phyloP scores from a whole-genome alignment of 2,888 invertebrate genomes.

The Brenthis daphne region DNA sequence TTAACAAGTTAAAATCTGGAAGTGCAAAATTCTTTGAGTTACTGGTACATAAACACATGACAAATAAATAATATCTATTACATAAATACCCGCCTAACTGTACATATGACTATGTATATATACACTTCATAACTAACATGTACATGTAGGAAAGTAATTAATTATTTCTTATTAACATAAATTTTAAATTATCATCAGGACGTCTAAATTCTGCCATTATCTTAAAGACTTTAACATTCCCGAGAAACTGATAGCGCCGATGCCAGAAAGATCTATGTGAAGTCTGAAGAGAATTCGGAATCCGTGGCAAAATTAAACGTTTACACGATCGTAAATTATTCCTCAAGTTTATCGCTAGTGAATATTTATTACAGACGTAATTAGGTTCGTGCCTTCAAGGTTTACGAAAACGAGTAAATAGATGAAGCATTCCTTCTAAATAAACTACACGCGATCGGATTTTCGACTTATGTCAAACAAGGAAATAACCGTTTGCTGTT shows the following conservation, averaged over 20 bases:
- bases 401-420: conserved; percentile 64
- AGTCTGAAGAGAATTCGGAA: conserved; percentile 52
- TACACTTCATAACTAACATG: background rate
- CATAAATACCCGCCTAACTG: too few relatives aligned
- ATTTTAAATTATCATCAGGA: conserved; percentile 15
- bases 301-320: conserved; percentile 66
- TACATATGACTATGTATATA: too few relatives aligned
- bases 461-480: conserved; percentile 45
- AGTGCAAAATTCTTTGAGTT: too few relatives aligned
- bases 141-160: background rate
- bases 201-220: conserved; percentile 23
- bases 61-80: too few relatives aligned
- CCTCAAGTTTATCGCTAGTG: conserved; percentile 72
- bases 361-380: conserved; percentile 74
- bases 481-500: too few relatives aligned
- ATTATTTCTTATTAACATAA: background rate
- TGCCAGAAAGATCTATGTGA: conserved; percentile 40
- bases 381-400: conserved; percentile 68
- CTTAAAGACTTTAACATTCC: conserved; percentile 32
- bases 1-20: too few relatives aligned
- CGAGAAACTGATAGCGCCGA: conserved; percentile 36
- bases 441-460: conserved; percentile 41
- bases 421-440: conserved; percentile 57
- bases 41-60: too few relatives aligned
- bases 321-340: conserved; percentile 71